These are phyloP conservation scores for Gobius niger DNA, from an alignment of 2,113 vertebrate genomes.

Conservation along the genomic window DNA sequence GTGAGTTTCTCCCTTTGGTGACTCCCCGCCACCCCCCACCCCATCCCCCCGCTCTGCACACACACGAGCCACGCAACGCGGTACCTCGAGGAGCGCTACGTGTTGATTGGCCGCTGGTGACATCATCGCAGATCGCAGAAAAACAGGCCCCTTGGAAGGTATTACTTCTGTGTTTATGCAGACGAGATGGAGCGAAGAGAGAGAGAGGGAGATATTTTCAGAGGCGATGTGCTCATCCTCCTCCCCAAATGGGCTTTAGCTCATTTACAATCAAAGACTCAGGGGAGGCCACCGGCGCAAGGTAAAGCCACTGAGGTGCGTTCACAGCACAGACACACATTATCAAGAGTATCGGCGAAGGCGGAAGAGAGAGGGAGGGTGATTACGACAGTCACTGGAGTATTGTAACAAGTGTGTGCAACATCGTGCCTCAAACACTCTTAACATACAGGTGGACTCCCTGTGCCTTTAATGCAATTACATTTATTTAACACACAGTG, in stretches of 20 bases:
- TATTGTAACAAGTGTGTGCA: constrained; percentile 5
- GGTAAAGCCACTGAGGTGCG: constrained; percentile 44
- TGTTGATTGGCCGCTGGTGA: constrained; percentile 81
- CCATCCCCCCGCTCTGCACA: constrained; percentile 17
- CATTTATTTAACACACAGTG: background rate
- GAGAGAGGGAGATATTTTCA: constrained; percentile 20
- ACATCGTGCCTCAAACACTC: background rate
- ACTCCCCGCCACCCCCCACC: constrained; percentile 22
- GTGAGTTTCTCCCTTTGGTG: constrained; percentile 57
- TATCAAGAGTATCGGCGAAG: constrained; percentile 4
- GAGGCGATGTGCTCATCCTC: constrained; percentile 42
- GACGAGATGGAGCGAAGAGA: constrained; percentile 56
- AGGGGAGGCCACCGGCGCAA: constrained; percentile 49
- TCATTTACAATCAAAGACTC: constrained; percentile 76
- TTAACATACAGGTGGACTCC: too few relatives aligned
- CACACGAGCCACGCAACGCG: constrained; percentile 24
- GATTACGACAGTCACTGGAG: constrained; percentile 17
- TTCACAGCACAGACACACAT: constrained; percentile 6
- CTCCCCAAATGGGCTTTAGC: constrained; percentile 46
- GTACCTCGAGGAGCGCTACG: constrained; percentile 56
- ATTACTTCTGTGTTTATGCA: constrained; percentile 79
- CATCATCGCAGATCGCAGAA: constrained; percentile 73
- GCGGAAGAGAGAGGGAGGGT: constrained; percentile 10
- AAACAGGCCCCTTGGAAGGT: constrained; percentile 75
- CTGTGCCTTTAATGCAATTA: too few relatives aligned